Percentiles rank a stretch among this genome's conserved stretches.
These are phyloP conservation scores for Amorpha juglandis DNA, from an alignment of 2,888 invertebrate species.

Conservation along the genomic window DNA sequence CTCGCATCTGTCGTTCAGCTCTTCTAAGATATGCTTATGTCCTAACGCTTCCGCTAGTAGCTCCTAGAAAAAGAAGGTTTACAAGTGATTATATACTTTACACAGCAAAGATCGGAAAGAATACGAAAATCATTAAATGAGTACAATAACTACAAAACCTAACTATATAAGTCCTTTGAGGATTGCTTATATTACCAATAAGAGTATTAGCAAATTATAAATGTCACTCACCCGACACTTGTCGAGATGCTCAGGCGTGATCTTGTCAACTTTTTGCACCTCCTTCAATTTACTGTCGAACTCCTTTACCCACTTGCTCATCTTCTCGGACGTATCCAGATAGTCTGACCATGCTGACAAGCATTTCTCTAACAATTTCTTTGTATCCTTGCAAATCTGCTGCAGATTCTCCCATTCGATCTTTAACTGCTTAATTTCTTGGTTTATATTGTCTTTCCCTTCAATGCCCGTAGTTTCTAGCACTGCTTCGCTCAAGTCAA, in stretches of 20 bases:
- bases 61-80: conserved; percentile 63
- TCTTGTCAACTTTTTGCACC: conserved; percentile 88
- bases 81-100: neutral
- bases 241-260: conserved; percentile 90
- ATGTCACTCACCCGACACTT: conserved; percentile 86
- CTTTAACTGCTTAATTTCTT: conserved; percentile 92
- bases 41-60: conserved; percentile 90
- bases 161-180: too few species aligned
- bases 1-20: conserved; percentile 94
- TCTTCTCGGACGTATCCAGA: conserved; percentile 87
- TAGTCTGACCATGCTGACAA: conserved; percentile 93
- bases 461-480: conserved; percentile 91
- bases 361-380: conserved; percentile 89
- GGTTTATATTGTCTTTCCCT: conserved; percentile 91
- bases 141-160: too few species aligned
- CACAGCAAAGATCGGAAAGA: neutral
- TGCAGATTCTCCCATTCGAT: conserved; percentile 93
- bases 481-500: conserved; percentile 89
- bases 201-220: neutral
- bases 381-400: conserved; percentile 90
- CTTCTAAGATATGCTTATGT: conserved; percentile 91
- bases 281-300: conserved; percentile 87
- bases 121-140: neutral
- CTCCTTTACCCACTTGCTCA: conserved; percentile 90
- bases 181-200: neutral